Evolutionary conservation across 2,797 vertebrate species (phyloP), one percentile per base, ranked within the genome.

Genomic region (Acipenser oxyrinchus): DNA sequence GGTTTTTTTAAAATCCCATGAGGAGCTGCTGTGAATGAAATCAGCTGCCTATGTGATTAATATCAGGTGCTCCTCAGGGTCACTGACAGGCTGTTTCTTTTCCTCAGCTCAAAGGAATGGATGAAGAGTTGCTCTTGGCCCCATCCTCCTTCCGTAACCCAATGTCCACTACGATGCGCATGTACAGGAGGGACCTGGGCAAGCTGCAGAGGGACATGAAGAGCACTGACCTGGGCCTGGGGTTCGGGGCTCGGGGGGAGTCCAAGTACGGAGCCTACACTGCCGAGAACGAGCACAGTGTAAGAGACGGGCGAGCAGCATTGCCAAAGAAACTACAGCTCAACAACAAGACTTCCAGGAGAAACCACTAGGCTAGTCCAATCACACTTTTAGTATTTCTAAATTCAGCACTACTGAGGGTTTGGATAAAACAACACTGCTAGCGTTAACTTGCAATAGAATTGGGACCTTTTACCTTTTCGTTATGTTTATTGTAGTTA

Each of bases 131-230:
- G 73, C 89, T 88, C 7, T 79, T 78, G 0, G 95, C 95, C 8
- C 95, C 96, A 0, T 18, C 85, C 1, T 79, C 93, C 8, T 98
- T 91, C 81, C 85, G 91, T 65, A 95, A 90, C 64, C 80, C 90
- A 11, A 98, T 98, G 96, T 86, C 84, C 67, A 88, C 89, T 70
- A 96, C 93, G 82, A 75, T 99, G 64, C 90, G 93, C 8, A 79
- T 91, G 0, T 96, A 98, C 77, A 89, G 75, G 63, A 88, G 93
- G 70, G 95, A 95, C 73, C 83, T 99, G 51, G 88, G 87, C 51
- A 92, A 94, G 75, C 86, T 97, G 71, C 93, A 97, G 84, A 86
- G 93, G 6, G 95, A 96, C 8, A 87, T 95, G 73, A 94, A 84
- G 68, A 90, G 66, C 75, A 83, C 78, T 0, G 82, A 89, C 67